Percentiles rank a stretch among this genome's conserved stretches.
Conservation (phyloP, 2,888 invertebrate species). For the Nesidiocoris tenuis region DNA sequence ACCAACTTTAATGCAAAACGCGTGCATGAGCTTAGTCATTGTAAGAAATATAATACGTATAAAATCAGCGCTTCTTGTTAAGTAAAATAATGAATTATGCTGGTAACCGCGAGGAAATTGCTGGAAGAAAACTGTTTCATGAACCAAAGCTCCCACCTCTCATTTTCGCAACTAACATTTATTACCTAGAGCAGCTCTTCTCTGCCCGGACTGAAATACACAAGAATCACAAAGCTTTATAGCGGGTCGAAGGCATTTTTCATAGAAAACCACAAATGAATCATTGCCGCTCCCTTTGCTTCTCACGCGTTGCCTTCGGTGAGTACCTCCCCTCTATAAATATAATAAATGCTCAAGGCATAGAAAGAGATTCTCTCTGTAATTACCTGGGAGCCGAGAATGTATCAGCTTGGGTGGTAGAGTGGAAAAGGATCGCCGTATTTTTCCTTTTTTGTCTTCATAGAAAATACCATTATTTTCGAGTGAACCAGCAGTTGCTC, state of each 20-base stretch:
- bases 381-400: neutral
- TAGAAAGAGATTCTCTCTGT: neutral
- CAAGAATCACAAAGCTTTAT: neutral
- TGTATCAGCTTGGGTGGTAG: neutral
- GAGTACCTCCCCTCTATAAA: neutral
- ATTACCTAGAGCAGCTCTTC: neutral
- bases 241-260: neutral
- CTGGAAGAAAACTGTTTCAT: constrained; percentile 3
- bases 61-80: no score
- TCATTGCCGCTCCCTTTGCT: neutral
- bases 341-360: neutral
- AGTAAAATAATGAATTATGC: no score
- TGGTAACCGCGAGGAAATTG: no score
- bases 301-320: neutral
- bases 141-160: neutral
- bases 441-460: neutral
- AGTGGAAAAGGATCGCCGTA: neutral
- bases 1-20: no score
- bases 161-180: neutral
- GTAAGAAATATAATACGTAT: no score
- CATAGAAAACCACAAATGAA: neutral
- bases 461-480: neutral
- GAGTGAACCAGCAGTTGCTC: no score
- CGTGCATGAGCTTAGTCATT: no score
- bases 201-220: neutral